Base-by-base conservation (phyloP, 2,888 invertebrate species). In the Tetragnatha montana region DNA sequence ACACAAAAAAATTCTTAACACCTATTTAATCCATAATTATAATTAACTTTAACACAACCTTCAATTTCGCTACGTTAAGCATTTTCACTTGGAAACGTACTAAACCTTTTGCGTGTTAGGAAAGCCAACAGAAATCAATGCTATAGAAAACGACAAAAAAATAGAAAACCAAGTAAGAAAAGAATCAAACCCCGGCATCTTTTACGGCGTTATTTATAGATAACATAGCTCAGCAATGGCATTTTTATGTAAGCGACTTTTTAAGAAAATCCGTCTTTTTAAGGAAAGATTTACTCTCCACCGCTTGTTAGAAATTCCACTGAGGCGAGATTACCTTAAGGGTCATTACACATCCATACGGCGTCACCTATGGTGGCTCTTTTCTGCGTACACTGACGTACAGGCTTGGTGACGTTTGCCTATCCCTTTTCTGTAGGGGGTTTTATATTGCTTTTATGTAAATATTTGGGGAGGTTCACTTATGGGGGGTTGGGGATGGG, bases 401-500 rank as follows among this genome's bases (percentile, higher is more conserved):
- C 75, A 12, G 17, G 83, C 35, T 68, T 60, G 69, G 70, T 35
- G 76, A 76, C 68, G 10, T 75, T 75, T 60, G 47, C 68, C 21
- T 60, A 19, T 73, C 51, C 51, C 74, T 69, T 12, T 75, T 75
- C 49, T 50, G 12, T 35, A 8, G 50, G 85, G 21, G 70, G 50
- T 70, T 78, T 78, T 85, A 85, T 85, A 85, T 85, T 71, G 71
- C 78, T 71, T 85, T 85, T 85, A 85, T 85, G 85, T 51, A 85
- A 85, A 85, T 85, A 49, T 69, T 68, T 50, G 49, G 7, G 47
- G 14, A 47, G 22, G 47, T 68, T 19, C 50, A 2, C 60, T 17
- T 75, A 68, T 69, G 19, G 47, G 69, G 74, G 22, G 73, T 4
- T 35, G 47, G 12, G 70, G 2, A 35, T 50, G 70, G 70, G 49